Evolutionary conservation across 2,888 invertebrate genomes (phyloP).

Genomic region (Anoncus sp.): DNA sequence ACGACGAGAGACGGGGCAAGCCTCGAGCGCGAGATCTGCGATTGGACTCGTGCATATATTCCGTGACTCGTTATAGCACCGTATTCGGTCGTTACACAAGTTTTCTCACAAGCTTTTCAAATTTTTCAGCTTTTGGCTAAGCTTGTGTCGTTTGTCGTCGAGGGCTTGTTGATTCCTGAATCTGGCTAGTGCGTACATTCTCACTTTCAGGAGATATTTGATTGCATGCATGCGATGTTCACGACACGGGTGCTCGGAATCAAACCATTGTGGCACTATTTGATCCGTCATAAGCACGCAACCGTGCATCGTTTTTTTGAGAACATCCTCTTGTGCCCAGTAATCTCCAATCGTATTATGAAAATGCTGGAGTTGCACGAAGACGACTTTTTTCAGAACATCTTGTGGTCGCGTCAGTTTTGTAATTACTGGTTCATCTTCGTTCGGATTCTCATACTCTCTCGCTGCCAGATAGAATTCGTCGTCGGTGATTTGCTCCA

Average conservation of each 20-base stretch:
- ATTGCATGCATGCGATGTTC: slow-evolving; percentile 17
- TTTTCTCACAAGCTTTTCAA: too few species aligned
- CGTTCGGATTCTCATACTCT: slow-evolving; percentile 21
- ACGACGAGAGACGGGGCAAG: too few species aligned
- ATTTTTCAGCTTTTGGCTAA: too few species aligned
- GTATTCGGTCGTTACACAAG: too few species aligned
- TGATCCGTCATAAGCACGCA: neutral
- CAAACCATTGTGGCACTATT: slow-evolving; percentile 9
- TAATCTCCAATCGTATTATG: neutral
- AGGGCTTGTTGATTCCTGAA: too few species aligned
- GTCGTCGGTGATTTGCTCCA: slow-evolving; percentile 30
- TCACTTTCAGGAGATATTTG: too few species aligned
- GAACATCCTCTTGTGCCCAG: slow-evolving; percentile 4
- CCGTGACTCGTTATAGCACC: too few species aligned
- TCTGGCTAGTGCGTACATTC: too few species aligned
- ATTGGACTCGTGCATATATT: too few species aligned
- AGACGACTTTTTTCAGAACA: slow-evolving; percentile 16
- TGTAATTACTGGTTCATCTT: slow-evolving; percentile 22
- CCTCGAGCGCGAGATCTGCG: too few species aligned
- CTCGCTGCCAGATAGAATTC: slow-evolving; percentile 31
- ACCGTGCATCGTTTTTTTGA: neutral
- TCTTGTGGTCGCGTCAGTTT: slow-evolving; percentile 26
- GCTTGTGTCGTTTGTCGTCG: too few species aligned
- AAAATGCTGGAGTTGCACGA: slow-evolving; percentile 20
- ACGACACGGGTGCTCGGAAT: neutral